Evolutionary conservation across 2,797 vertebrate species (phyloP), one percentile per base, ranked within the genome.

Genomic region (Myotis myotis): DNA sequence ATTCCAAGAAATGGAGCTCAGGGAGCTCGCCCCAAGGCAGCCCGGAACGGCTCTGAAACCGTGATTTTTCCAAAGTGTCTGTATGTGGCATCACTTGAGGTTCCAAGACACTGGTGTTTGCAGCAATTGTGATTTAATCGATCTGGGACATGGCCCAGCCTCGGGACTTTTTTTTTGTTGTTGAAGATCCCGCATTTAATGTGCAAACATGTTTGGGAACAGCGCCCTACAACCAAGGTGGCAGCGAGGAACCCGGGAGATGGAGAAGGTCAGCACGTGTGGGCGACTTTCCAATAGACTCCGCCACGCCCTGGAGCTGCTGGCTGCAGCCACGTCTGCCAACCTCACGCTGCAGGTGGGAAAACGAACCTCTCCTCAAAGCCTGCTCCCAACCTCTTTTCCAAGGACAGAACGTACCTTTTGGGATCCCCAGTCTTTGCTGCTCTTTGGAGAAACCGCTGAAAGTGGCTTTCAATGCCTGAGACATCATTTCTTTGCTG

Each of bases 401-500:
- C 79, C 68, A 30, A 44, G n/a, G 47, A 84, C 47, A 47, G 76
- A 91, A 33, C 89, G 94, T 98, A 99, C 99, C 99, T 99, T 99
- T 99, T 92, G 99, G 99, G 94, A 99, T 99, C 93, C 99, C 99
- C 96, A 99, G 98, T 55, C 99, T 98, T 96, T 99, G 99, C 93
- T 99, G 99, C 70, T 99, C 99, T 98, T 99, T 99, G 19, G 99
- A 99, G 75, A 99, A 99, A 94, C 99, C 99, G 0, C 99, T 99
- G 98, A 99, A 99, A 0, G 99, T 99, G 97, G 99, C 99, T 97
- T 99, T 99, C 97, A 99, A 93, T 1, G 99, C 99, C 98, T 99
- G 99, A 88, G 99, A 99, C 99, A 99, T 99, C 99, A 99, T 99
- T 97, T 99, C 99, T 98, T 99, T 99, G 98, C 99, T 99, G 97